Conservation (phyloP, 2,888 invertebrate genomes). For the Ectobius pallidus region DNA sequence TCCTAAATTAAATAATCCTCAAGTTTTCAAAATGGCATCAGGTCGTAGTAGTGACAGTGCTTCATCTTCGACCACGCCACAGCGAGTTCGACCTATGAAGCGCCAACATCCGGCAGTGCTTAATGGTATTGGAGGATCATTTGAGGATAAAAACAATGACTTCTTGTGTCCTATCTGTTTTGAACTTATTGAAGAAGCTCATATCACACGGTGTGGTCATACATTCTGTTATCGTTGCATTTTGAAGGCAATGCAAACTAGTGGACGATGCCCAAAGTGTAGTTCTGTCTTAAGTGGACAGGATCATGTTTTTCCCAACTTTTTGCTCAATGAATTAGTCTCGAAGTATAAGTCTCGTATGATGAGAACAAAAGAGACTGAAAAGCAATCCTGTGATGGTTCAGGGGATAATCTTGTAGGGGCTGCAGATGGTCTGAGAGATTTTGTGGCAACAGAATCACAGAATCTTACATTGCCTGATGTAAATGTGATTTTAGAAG, state of each 20-base stretch:
- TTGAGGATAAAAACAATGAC: conserved; percentile 72
- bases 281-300: conserved; percentile 70
- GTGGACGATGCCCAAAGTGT: conserved; percentile 83
- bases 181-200: conserved; percentile 86
- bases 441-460: conserved; percentile 71
- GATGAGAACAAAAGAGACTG: conserved; percentile 57
- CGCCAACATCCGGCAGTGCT: conserved; percentile 58
- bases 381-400: conserved; percentile 50
- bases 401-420: conserved; percentile 50
- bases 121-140: conserved; percentile 67
- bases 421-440: conserved; percentile 61
- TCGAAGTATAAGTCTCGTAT: conserved; percentile 69
- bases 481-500: conserved; percentile 81
- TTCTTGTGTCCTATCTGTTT: conserved; percentile 83
- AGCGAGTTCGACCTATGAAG: conserved; percentile 37
- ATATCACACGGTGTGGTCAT: conserved; percentile 91
- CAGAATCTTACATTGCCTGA: conserved; percentile 76
- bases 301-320: conserved; percentile 85
- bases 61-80: conserved; percentile 37
- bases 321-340: conserved; percentile 80
- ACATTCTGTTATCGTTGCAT: conserved; percentile 90
- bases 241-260: conserved; percentile 66
- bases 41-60: conserved; percentile 38
- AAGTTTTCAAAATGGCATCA: conserved; percentile 33
- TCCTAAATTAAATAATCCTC: not conserved